phyloP scores from a whole-genome alignment of 1,140 invertebrate species.

The Aplysia californica region DNA sequence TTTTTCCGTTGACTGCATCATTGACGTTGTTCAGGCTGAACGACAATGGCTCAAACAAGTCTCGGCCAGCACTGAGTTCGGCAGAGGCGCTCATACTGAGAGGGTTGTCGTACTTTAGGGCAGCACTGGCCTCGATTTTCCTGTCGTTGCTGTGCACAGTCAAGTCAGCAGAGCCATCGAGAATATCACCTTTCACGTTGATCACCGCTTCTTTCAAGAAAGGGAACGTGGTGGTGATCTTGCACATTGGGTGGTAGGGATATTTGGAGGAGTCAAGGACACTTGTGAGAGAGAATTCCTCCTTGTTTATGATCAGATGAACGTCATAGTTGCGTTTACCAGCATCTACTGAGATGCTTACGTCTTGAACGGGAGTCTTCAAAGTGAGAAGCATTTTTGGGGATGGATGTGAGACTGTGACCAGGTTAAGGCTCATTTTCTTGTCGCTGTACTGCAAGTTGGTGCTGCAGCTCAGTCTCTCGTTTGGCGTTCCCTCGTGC shows the following conservation, averaged over 20 bases:
- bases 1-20: constrained; percentile 2
- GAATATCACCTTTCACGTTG: background rate
- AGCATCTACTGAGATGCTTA: background rate
- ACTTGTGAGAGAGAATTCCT: background rate
- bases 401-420: background rate
- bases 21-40: background rate
- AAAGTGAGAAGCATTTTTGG: background rate
- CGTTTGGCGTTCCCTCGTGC: constrained; percentile 1
- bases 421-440: background rate
- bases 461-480: constrained; percentile 3
- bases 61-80: background rate
- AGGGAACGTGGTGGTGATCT: background rate
- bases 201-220: background rate
- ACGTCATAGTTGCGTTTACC: background rate
- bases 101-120: background rate
- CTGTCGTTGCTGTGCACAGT: background rate
- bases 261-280: background rate
- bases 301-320: background rate
- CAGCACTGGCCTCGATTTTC: background rate
- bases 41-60: background rate
- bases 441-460: background rate
- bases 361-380: constrained; percentile 7
- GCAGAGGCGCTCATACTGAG: background rate
- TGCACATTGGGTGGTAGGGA: background rate
- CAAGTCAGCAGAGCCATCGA: background rate